Evolutionary conservation across 2,113 vertebrate species (phyloP), one percentile per base, ranked within the genome.

Genomic region (Vulpes lagopus): DNA sequence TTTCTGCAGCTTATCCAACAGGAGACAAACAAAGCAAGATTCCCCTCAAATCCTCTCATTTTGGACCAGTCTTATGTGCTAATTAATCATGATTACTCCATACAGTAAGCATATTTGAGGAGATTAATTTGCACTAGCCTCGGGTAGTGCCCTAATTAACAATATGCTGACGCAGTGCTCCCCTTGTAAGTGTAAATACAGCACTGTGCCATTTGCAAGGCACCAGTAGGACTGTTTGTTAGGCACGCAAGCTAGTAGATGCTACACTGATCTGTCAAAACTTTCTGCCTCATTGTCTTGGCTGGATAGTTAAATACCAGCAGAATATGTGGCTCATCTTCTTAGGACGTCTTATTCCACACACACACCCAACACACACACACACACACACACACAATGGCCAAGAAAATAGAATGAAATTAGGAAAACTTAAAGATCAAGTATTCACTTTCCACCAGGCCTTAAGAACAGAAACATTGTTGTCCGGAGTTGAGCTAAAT

Each of bases 71-170:
- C 96, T 82, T 97, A 59, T 76, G 97, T 81, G 94, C 92, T 98
- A 98, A 98, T 98, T 98, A 98, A 97, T 98, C 98, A 98, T 98
- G 97, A 98, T 98, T 98, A 95, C 95, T 85, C 64, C 92, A 93
- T 96, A 96, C 96, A 98, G 94, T 98, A 98, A 97, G 98, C 97
- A 98, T 49, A 98, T 97, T 96, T 98, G 95, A 98, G 98, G 96
- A 98, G 92, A 99, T 98, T 98, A 98, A 99, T 98, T 76, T 98
- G 97, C 95, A 92, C 98, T 87, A 95, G 96, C 94, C 97, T 98
- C 17, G 8, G 90, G 95, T 97, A 97, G 91, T 89, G 49, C 89
- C 93, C 96, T 99, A 98, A 98, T 99, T 99, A 98, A 95, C 85
- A 96, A 97, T 97, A 87, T 97, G 98, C 98, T 98, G 98, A 98